These are phyloP conservation scores for Quadriops clusia DNA, from an alignment of 2,888 invertebrate genomes.

Conservation along the genomic window DNA sequence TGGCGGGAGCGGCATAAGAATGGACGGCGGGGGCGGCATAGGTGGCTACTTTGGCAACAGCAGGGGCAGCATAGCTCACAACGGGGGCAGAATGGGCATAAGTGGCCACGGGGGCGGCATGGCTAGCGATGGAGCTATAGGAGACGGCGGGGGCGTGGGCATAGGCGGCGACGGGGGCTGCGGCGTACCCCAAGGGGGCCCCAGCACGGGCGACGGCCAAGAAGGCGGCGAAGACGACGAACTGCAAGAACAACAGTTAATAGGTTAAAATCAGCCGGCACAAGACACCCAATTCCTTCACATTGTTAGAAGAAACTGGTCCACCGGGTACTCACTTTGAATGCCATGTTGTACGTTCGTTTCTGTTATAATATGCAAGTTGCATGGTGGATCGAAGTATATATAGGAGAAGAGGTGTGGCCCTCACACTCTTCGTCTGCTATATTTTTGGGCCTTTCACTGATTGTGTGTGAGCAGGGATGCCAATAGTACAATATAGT, in stretches of 20 bases:
- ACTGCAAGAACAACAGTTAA: conserved; percentile 12
- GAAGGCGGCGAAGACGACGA: conserved; percentile 16
- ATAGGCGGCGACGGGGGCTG: conserved; percentile 11
- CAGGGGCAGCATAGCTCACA: conserved; percentile 6
- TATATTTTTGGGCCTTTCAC: too few species aligned
- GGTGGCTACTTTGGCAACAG: conserved; percentile 13
- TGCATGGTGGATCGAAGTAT: conserved; percentile 9
- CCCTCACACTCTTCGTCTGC: too few species aligned
- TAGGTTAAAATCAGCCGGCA: neutral
- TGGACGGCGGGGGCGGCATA: conserved; percentile 12
- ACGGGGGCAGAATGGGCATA: conserved; percentile 5
- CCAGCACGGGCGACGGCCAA: conserved; percentile 17
- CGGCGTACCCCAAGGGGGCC: conserved; percentile 17
- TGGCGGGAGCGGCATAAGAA: conserved; percentile 10
- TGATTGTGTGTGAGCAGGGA: too few species aligned
- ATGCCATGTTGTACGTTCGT: conserved; percentile 14
- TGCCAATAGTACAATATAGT: too few species aligned
- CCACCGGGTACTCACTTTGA: conserved; percentile 18
- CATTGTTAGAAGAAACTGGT: too few species aligned
- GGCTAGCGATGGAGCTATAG: conserved; percentile 11
- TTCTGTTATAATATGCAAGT: conserved; percentile 7
- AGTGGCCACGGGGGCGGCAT: conserved; percentile 7
- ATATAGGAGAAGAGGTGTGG: conserved; percentile 11
- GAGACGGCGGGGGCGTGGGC: conserved; percentile 12
- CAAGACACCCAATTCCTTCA: neutral